Evolutionary conservation across 2,797 vertebrate genomes (phyloP), one percentile per base, ranked within the genome.

Genomic region (Fistularia tabacaria): DNA sequence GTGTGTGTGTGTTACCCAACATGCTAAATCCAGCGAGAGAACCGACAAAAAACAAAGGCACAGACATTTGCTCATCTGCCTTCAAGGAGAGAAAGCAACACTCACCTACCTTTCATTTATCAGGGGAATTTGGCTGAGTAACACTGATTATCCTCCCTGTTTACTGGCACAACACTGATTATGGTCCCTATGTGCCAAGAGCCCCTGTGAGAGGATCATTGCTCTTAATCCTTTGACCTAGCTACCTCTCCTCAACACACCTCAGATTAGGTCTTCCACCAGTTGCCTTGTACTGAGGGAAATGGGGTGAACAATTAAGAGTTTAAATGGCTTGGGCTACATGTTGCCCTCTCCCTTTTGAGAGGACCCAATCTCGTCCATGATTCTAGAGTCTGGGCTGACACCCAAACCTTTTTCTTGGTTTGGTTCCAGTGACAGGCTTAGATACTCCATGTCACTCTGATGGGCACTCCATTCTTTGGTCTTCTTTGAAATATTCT

Each of bases 261-360:
- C 86, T 87, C 76, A 85, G 85, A 83, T 81, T 77, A 77, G 70
- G 71, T 72, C 71, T 74, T 74, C 66, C 50, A 50, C 66, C 71
- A 77, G 62, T 48, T 81, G 57, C 71, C 54, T 71, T 69, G 84
- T 81, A 74, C 74, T 66, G 53, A 56, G 79, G 78, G 84, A 85
- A 89, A 86, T 72, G 69, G 70, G 79, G 81, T 83, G 83, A 86
- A 87, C 85, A 88, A 90, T 90, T 91, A 89, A 73, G 69, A 83
- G 85, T 89, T 89, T 87, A 87, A 85, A 83, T 75, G 71, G 77
- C 71, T 81, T 55, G 67, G 70, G 65, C 65, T 82, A 82, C 81
- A 80, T 73, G 66, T 75, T 78, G 75, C 70, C 73, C 72, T 73
- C 69, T 39, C 59, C 77, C 81, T 69, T 67, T 71, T 53, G 77